Percentiles rank a stretch among this genome's conserved stretches.
phyloP scores from a whole-genome alignment of 2,113 vertebrate genomes.

The Neogobius melanostomus region DNA sequence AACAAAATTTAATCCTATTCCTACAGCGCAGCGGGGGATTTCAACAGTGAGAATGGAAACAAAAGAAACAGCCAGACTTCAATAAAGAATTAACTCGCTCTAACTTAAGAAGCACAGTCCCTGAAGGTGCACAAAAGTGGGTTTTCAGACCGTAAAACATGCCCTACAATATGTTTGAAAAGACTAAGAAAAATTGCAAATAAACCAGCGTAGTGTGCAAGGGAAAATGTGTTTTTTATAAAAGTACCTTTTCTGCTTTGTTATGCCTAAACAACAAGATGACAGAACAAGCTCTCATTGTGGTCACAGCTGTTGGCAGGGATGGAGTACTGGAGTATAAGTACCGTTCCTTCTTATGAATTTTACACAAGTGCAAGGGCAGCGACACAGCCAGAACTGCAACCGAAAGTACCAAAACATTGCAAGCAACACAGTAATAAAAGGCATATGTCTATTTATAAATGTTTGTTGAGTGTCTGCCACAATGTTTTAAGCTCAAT shows the following conservation, averaged over 20 bases:
- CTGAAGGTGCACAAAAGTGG: constrained; percentile 9
- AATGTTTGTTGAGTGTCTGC: no score
- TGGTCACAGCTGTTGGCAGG: neutral
- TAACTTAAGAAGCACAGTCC: neutral
- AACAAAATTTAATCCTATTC: neutral
- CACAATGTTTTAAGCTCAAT: no score
- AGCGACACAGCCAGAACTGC: no score
- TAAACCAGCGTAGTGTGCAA: neutral
- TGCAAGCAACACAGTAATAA: no score
- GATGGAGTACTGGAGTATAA: neutral
- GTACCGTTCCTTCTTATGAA: neutral
- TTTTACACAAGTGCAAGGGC: neutral
- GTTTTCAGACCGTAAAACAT: constrained; percentile 5
- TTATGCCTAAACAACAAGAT: no score
- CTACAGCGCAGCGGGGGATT: constrained; percentile 1
- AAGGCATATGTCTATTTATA: no score
- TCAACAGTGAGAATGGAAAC: constrained; percentile 4
- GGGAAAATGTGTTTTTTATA: neutral
- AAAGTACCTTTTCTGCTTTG: no score
- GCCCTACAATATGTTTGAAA: neutral
- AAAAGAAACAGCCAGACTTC: constrained; percentile 1
- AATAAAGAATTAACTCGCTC: neutral
- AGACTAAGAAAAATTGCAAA: neutral
- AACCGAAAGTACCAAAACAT: no score
- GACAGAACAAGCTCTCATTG: neutral